Percentiles rank a stretch among this genome's conserved stretches.
Evolutionary conservation across 2,797 vertebrate species (phyloP).

Genomic region (Eidolon dupreanum): DNA sequence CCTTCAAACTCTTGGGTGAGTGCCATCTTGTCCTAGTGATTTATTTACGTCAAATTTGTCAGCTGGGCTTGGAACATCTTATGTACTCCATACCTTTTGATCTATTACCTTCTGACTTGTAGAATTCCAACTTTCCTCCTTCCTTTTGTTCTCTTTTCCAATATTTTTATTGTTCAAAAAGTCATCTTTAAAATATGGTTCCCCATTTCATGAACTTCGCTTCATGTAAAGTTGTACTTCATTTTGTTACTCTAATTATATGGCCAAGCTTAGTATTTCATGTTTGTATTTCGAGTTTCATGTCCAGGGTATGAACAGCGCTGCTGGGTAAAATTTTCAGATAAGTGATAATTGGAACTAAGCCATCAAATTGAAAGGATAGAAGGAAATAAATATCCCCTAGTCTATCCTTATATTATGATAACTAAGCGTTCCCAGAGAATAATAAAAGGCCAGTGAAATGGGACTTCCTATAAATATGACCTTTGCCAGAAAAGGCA

Average conservation of each 20-base stretch:
- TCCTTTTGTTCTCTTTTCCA: not conserved
- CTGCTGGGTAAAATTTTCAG: not conserved
- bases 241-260: not conserved
- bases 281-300: constrained; percentile 7
- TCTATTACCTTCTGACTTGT: not conserved
- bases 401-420: not conserved
- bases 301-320: not conserved
- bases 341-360: not conserved
- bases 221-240: not conserved
- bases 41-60: constrained; percentile 64
- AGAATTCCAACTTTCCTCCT: not conserved
- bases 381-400: not conserved
- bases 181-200: not conserved
- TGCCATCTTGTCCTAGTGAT: constrained; percentile 34
- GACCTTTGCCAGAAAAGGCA: not conserved
- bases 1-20: constrained; percentile 37
- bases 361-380: not conserved
- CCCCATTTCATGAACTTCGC: not conserved
- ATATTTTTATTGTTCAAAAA: not conserved
- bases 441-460: not conserved
- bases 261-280: not conserved
- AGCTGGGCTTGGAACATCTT: not conserved
- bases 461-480: not conserved
- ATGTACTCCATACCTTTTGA: not conserved
- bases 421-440: not conserved